Base-by-base conservation (phyloP, 2,113 vertebrate genomes). In the Actinemys pallida region DNA sequence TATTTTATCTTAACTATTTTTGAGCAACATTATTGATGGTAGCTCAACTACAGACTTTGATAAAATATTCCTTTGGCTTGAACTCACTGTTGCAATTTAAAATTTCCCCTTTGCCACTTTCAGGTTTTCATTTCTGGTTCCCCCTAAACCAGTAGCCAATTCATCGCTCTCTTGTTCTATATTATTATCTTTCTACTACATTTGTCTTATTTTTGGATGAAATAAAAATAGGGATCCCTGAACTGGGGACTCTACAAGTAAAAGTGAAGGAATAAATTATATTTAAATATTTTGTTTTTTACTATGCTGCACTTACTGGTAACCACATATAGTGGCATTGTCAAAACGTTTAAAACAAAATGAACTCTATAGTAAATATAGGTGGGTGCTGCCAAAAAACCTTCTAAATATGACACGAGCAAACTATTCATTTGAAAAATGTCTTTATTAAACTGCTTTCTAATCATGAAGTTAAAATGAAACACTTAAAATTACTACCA, bases 101-200 rank as follows among this genome's bases (percentile, higher is more conserved):
- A 78, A 35, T 5, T 8, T 80, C 72, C 39, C 16, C 83, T 90
- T 84, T 50, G 2, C n/a, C 42, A 4, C 31, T 49, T 13, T 29
- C 42, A 89, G 11, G 22, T 90, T 93, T 76, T 81, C 1, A n/a
- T 56, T 92, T 82, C 59, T 85, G 75, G 31, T 6, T 45, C 25
- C 88, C 10, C 10, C 84, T 89, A 88, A 93, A 96, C 85, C 79
- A 79, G 93, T 95, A 96, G 83, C 50, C 3, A 90, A 2, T 90
- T 84, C n/a, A 0, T 42, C 12, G 76, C 49, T 83, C 9, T 62
- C 19, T 83, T 75, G 69, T 9, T 9, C 59, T 65, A 29, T 62
- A 35, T 80, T 2, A 0, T 83, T 53, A 75, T 0, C 0, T 50
- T 42, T 59, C 75, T 79, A 56, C 16, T 81, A 62, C 25, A 81